A percentile compares a stretch with the other conserved stretches of the same genome.
phyloP scores from a whole-genome alignment of 2,888 invertebrate species.

The Dimorphilus gyrociliatus region DNA sequence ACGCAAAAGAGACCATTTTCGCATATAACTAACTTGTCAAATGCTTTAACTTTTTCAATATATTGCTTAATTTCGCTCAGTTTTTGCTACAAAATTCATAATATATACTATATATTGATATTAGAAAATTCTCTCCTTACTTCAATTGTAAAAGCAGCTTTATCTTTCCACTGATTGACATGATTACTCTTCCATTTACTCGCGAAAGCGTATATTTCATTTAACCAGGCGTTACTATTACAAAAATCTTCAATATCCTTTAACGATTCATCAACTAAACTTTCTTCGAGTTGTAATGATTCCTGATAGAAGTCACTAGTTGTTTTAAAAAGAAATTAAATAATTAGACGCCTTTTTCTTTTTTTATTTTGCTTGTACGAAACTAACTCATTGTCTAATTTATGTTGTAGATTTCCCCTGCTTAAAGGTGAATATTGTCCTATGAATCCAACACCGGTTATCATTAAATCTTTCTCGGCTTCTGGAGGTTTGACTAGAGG shows the following conservation, averaged over 20 bases:
- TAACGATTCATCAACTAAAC: constrained; percentile 18
- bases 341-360: not conserved
- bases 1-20: constrained; percentile 26
- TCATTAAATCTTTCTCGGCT: constrained; percentile 12
- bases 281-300: constrained; percentile 14
- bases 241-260: constrained; percentile 28
- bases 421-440: constrained; percentile 26
- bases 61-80: constrained; percentile 29
- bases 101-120: constrained; percentile 2
- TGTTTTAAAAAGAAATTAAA: constrained; percentile 1
- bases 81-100: constrained; percentile 32
- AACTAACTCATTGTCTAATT: constrained; percentile 27
- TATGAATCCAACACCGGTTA: constrained; percentile 27
- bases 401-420: constrained; percentile 25
- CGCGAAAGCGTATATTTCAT: constrained; percentile 27
- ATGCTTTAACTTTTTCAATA: constrained; percentile 27
- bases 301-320: constrained; percentile 22
- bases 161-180: constrained; percentile 20
- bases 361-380: too few relatives aligned
- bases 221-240: constrained; percentile 26
- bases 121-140: constrained; percentile 10
- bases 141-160: constrained; percentile 31
- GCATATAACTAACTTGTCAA: constrained; percentile 25
- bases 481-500: constrained; percentile 13
- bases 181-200: constrained; percentile 22